A percentile compares a stretch with the other conserved stretches of the same genome.
These are phyloP conservation scores for Callithrix jacchus DNA, from an alignment of 2,113 vertebrate genomes.

Conservation along the genomic window DNA sequence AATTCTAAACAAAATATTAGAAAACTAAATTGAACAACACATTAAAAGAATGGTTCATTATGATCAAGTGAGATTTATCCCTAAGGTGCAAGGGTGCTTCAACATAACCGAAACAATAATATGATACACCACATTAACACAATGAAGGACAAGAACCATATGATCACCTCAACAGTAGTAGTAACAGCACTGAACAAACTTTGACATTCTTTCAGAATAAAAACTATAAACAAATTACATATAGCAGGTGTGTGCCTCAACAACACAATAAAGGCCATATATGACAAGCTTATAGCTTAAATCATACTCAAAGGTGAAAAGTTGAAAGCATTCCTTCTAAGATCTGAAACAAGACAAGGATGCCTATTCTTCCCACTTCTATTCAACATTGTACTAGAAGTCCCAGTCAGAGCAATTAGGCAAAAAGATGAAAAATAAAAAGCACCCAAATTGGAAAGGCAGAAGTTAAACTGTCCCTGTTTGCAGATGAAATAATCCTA, in stretches of 20 bases:
- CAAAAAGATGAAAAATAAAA: neutral
- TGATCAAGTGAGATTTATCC: neutral
- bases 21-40: neutral
- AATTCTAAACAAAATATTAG: neutral
- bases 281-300: neutral
- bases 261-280: neutral
- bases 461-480: neutral
- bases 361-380: neutral
- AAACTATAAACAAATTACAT: neutral
- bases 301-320: neutral
- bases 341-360: neutral
- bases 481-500: neutral
- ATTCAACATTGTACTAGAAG: neutral
- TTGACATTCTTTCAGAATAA: neutral
- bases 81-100: neutral
- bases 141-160: neutral
- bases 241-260: neutral
- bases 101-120: neutral
- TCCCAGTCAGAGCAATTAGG: neutral
- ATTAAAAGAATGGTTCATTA: neutral
- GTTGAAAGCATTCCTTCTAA: neutral
- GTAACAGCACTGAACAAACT: neutral
- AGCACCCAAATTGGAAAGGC: neutral
- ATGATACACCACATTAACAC: neutral
- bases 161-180: neutral